phyloP scores from a whole-genome alignment of 1,140 invertebrate genomes.

The Maniola jurtina region DNA sequence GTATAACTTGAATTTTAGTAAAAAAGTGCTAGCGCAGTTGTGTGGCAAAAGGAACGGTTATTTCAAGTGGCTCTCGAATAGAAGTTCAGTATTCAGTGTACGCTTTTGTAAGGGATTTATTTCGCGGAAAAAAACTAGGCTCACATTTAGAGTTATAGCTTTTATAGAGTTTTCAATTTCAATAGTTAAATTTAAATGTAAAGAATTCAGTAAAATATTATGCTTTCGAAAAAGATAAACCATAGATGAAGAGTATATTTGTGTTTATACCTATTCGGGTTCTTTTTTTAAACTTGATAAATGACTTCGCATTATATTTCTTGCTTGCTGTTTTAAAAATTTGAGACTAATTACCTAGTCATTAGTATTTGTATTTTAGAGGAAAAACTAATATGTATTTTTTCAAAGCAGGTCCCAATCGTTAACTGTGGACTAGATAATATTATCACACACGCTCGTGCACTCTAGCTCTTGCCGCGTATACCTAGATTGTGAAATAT shows the following conservation, averaged over 20 bases:
- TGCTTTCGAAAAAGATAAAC: background rate
- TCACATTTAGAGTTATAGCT: slow-evolving; percentile 1
- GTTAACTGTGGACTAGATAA: too few species aligned
- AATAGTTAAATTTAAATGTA: background rate
- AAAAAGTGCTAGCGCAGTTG: slow-evolving; percentile 16
- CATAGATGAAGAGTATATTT: background rate
- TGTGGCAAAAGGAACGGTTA: slow-evolving; percentile 17
- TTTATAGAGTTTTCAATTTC: background rate
- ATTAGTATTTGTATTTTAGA: too few species aligned
- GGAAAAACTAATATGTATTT: too few species aligned
- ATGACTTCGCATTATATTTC: too few species aligned
- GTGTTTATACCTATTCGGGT: background rate
- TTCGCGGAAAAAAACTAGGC: slow-evolving; percentile 3
- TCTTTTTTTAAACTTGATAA: background rate
- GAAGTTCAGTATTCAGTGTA: slow-evolving; percentile 14
- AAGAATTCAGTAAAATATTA: background rate
- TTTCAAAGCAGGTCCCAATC: too few species aligned
- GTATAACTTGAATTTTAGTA: background rate
- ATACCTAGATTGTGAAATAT: too few species aligned
- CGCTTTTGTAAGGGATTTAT: slow-evolving; percentile 7
- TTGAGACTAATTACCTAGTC: too few species aligned
- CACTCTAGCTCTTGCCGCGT: too few species aligned
- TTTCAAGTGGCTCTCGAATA: slow-evolving; percentile 12
- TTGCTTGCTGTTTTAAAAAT: too few species aligned
- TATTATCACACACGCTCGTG: too few species aligned